These are phyloP conservation scores for Galeopsomyia nigrocyanea DNA, from an alignment of 2,888 invertebrate species.

Conservation along the genomic window DNA sequence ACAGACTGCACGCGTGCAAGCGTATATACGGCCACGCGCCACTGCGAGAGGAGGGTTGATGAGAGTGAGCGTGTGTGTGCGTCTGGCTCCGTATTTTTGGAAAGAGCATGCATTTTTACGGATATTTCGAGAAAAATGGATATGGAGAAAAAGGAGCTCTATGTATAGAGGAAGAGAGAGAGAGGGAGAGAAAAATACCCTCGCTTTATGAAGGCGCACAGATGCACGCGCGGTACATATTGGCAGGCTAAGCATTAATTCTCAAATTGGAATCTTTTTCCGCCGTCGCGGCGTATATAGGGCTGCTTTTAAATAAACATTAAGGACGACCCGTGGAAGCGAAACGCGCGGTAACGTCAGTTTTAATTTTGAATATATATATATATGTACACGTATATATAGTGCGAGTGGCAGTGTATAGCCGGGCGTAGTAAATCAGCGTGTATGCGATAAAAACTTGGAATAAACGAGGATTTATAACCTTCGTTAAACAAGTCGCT, in stretches of 20 bases:
- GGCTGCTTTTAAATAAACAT: constrained; percentile 43
- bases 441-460: no score
- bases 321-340: constrained; percentile 4
- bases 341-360: constrained; percentile 15
- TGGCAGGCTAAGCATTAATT: constrained; percentile 22
- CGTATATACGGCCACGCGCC: not conserved
- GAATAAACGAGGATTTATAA: no score
- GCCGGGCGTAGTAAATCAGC: no score
- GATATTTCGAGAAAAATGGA: constrained; percentile 62
- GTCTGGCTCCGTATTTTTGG: not conserved
- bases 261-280: constrained; percentile 30
- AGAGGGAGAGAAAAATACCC: no score
- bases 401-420: no score
- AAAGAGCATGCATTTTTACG: constrained; percentile 56
- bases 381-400: no score
- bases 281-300: no score
- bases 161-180: no score
- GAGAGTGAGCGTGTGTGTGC: not conserved
- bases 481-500: no score
- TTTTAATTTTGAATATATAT: constrained; percentile 34
- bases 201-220: no score
- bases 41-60: not conserved
- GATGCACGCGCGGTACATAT: not conserved
- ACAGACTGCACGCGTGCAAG: not conserved
- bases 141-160: no score